These are phyloP conservation scores for Cherax quadricarinatus DNA, from an alignment of 1,140 invertebrate species.

Conservation along the genomic window DNA sequence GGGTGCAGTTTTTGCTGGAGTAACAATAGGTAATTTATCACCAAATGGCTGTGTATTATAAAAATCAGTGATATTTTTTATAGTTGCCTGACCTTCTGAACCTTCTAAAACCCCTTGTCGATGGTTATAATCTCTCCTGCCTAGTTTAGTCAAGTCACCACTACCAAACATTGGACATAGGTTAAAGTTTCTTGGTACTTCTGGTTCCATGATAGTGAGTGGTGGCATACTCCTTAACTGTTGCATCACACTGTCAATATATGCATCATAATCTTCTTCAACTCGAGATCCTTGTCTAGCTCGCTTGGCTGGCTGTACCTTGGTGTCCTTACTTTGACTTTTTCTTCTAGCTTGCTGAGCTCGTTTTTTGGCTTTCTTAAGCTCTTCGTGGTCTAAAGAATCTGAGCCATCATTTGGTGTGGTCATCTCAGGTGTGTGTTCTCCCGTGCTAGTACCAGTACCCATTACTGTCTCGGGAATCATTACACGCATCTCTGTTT, in stretches of 20 bases:
- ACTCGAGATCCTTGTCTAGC: slow-evolving; percentile 87
- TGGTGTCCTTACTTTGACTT: slow-evolving; percentile 79
- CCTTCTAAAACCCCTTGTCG: slow-evolving; percentile 87
- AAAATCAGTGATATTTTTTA: slow-evolving; percentile 85
- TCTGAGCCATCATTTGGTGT: slow-evolving; percentile 63
- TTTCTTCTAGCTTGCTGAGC: slow-evolving; percentile 75
- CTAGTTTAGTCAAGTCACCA: slow-evolving; percentile 84
- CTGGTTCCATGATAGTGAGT: slow-evolving; percentile 92
- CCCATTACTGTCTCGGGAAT: slow-evolving; percentile 69
- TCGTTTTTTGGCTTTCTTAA: slow-evolving; percentile 71
- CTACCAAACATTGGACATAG: slow-evolving; percentile 89
- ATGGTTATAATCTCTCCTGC: slow-evolving; percentile 81
- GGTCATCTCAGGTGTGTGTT: slow-evolving; percentile 79
- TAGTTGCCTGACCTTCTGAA: slow-evolving; percentile 84
- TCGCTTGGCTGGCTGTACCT: slow-evolving; percentile 84
- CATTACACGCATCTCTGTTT: slow-evolving; percentile 67
- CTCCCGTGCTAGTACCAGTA: slow-evolving; percentile 76
- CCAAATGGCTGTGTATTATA: slow-evolving; percentile 91
- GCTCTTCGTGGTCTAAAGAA: slow-evolving; percentile 63
- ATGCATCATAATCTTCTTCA: slow-evolving; percentile 94
- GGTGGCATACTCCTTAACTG: slow-evolving; percentile 89
- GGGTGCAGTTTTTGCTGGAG: slow-evolving; percentile 78
- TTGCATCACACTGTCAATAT: slow-evolving; percentile 90
- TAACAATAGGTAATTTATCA: slow-evolving; percentile 83
- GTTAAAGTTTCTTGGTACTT: slow-evolving; percentile 87